Conservation (phyloP, 2,888 invertebrate genomes). For the Hirtodrosophila trivittata region DNA sequence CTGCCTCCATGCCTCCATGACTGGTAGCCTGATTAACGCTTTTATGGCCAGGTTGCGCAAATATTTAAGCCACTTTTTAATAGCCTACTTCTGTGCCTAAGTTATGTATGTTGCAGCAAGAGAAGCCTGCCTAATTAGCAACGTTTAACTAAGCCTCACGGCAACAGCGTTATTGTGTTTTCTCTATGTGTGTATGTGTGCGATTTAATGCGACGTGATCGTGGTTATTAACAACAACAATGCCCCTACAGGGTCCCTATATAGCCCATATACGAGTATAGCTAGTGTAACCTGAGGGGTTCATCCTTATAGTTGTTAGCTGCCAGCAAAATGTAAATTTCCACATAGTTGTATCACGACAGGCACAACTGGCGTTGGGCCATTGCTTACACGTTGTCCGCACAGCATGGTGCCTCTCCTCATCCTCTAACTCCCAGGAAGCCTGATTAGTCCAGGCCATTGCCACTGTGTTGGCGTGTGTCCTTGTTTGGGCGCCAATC, state of each 20-base stretch:
- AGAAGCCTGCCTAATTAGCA: constrained; percentile 80
- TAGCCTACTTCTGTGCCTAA: constrained; percentile 58
- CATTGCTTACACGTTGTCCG: constrained; percentile 62
- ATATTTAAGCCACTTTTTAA: constrained; percentile 74
- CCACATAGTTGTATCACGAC: constrained; percentile 30
- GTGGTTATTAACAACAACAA: constrained; percentile 70
- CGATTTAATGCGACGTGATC: constrained; percentile 75
- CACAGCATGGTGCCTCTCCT: constrained; percentile 50
- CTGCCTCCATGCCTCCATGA: neutral
- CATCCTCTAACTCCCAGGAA: constrained; percentile 11
- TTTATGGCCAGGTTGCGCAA: constrained; percentile 69
- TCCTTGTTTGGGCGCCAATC: constrained; percentile 13
- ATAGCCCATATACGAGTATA: constrained; percentile 15
- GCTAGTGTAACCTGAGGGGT: constrained; percentile 34
- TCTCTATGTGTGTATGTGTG: constrained; percentile 4
- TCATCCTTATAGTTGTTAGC: constrained; percentile 16
- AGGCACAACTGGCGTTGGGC: constrained; percentile 33
- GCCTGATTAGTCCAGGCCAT: constrained; percentile 65
- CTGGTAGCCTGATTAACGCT: constrained; percentile 70
- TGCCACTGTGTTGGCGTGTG: constrained; percentile 8
- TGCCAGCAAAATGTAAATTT: constrained; percentile 60
- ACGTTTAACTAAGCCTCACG: constrained; percentile 80
- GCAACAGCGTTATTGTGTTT: constrained; percentile 30
- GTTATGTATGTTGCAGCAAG: constrained; percentile 51
- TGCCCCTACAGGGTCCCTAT: constrained; percentile 6